Evolutionary conservation across 2,888 invertebrate genomes (phyloP).

Genomic region (Dryadula phaetusa): DNA sequence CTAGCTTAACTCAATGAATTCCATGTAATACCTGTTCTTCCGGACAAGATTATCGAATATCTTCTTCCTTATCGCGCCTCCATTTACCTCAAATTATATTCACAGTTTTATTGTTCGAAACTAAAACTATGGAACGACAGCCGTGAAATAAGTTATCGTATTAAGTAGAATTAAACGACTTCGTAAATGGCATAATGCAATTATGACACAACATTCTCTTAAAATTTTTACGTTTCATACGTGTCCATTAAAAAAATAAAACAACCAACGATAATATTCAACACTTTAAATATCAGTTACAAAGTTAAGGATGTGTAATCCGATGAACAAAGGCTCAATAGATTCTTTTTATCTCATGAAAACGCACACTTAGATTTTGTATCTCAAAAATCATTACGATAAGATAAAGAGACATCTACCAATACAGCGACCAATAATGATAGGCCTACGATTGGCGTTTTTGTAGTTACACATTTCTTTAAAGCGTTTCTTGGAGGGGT

Average conservation of each 20-base stretch:
- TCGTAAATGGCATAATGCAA: constrained; percentile 14
- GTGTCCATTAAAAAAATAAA: constrained; percentile 6
- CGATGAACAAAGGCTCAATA: constrained; percentile 46
- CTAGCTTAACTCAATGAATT: constrained; percentile 34
- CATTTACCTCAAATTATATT: constrained; percentile 44
- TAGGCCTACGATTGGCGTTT: constrained; percentile 47
- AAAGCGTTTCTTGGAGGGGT: constrained; percentile 35
- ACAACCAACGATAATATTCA: constrained; percentile 5
- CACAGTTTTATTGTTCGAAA: constrained; percentile 42
- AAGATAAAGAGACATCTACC: constrained; percentile 70
- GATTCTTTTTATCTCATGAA: constrained; percentile 57
- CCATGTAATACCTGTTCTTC: constrained; percentile 45
- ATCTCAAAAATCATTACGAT: constrained; percentile 79
- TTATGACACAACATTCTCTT: background rate
- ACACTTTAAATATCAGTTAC: constrained; percentile 45
- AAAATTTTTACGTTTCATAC: background rate
- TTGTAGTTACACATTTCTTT: constrained; percentile 13
- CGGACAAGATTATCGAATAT: constrained; percentile 46
- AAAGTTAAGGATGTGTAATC: constrained; percentile 43
- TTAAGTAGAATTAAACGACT: constrained; percentile 14
- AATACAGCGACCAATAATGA: constrained; percentile 52
- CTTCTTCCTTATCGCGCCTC: constrained; percentile 43
- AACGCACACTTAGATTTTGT: constrained; percentile 77
- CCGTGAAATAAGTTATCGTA: constrained; percentile 21
- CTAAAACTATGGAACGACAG: constrained; percentile 32